These are phyloP conservation scores for Choristoneura rosaceana DNA, from an alignment of 2,888 invertebrate species.

Conservation along the genomic window DNA sequence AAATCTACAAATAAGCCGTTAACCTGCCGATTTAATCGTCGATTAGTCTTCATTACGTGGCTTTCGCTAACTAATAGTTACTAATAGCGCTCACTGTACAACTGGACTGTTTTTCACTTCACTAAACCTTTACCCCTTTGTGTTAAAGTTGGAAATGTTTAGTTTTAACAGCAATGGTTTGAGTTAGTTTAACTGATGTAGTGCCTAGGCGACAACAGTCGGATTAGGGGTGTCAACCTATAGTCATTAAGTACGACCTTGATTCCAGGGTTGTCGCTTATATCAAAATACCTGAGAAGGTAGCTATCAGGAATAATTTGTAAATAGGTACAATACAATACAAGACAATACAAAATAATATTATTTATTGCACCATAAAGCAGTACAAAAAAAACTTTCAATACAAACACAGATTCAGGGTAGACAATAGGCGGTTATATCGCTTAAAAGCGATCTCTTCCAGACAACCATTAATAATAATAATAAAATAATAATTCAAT, in stretches of 20 bases:
- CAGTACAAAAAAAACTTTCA: no score
- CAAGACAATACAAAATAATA: no score
- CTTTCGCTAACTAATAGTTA: conserved; percentile 73
- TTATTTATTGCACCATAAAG: no score
- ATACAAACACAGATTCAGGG: no score
- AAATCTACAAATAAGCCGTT: conserved; percentile 48
- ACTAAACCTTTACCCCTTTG: conserved; percentile 43
- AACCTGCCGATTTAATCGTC: conserved; percentile 81
- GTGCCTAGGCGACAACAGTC: conserved; percentile 34
- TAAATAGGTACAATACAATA: no score
- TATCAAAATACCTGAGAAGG: not conserved
- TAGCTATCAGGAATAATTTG: no score
- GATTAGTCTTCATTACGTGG: conserved; percentile 76
- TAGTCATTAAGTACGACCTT: conserved; percentile 30
- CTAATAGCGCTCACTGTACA: conserved; percentile 69
- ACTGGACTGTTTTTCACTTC: conserved; percentile 53
- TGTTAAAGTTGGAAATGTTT: not conserved
- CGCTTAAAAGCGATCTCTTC: no score
- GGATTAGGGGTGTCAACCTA: conserved; percentile 32
- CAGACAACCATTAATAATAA: no score
- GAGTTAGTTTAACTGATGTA: conserved; percentile 30
- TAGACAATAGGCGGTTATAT: no score
- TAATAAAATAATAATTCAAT: no score
- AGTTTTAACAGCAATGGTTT: not conserved
- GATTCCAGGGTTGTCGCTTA: not conserved